Percentiles rank a stretch among this genome's conserved stretches.
These are phyloP conservation scores for Physella acuta DNA, from an alignment of 1,140 invertebrate species.

Conservation along the genomic window DNA sequence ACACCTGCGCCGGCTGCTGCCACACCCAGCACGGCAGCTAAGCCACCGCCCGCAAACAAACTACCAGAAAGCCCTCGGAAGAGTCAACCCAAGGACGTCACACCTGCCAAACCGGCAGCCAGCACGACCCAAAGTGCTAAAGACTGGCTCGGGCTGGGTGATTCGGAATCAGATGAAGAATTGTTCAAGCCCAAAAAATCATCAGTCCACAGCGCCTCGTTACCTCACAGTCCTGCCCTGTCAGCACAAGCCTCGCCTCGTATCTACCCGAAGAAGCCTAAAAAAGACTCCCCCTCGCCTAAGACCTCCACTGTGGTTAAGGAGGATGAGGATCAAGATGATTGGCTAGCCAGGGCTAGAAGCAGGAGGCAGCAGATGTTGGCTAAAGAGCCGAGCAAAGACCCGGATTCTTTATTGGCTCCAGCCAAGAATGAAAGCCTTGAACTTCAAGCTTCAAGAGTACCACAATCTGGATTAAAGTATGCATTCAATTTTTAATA, in stretches of 20 bases:
- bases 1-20: background rate
- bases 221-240: slow-evolving; percentile 22
- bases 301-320: background rate
- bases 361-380: slow-evolving; percentile 27
- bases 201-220: slow-evolving; percentile 15
- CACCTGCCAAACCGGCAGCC: background rate
- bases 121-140: slow-evolving; percentile 25
- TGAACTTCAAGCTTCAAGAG: no score
- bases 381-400: slow-evolving; percentile 16
- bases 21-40: background rate
- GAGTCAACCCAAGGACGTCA: slow-evolving; percentile 5
- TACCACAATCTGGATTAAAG: no score
- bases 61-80: slow-evolving; percentile 11
- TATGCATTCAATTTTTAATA: no score
- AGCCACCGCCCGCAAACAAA: slow-evolving; percentile 9
- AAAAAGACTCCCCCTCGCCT: slow-evolving; percentile 11
- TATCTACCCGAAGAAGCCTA: slow-evolving; percentile 11
- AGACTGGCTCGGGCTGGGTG: slow-evolving; percentile 42
- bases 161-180: slow-evolving; percentile 40
- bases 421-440: no score
- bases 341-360: slow-evolving; percentile 26
- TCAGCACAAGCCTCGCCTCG: slow-evolving; percentile 18
- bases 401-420: no score
- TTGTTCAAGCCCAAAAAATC: slow-evolving; percentile 30
- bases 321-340: slow-evolving; percentile 22